A percentile compares a stretch with the other conserved stretches of the same genome.
Evolutionary conservation across 2,113 vertebrate genomes (phyloP).

Genomic region (Gracilinanus agilis): DNA sequence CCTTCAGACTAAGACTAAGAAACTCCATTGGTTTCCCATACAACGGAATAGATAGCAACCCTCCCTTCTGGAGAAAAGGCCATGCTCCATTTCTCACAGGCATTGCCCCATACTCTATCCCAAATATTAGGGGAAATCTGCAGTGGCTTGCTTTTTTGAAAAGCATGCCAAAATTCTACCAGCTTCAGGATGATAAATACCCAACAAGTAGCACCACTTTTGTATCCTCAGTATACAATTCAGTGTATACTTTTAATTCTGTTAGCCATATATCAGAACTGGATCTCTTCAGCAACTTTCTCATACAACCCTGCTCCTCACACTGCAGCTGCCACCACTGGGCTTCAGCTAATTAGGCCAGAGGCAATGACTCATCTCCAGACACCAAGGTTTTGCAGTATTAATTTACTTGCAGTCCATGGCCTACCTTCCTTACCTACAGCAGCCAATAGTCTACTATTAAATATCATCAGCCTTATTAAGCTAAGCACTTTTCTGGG

Average conservation of each 20-base stretch:
- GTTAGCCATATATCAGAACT: neutral
- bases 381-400: neutral
- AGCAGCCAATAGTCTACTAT: neutral
- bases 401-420: neutral
- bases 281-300: neutral
- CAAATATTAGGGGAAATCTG: neutral
- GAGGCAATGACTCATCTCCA: neutral
- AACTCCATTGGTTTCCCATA: neutral
- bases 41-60: neutral
- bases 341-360: neutral
- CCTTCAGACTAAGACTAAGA: neutral
- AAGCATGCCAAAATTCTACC: neutral
- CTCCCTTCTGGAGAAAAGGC: neutral
- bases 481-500: neutral
- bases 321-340: neutral
- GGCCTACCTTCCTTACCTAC: neutral
- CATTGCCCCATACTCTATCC: neutral
- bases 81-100: neutral
- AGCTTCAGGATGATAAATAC: neutral
- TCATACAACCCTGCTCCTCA: neutral
- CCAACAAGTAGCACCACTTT: neutral
- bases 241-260: neutral
- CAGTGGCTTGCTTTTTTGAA: neutral
- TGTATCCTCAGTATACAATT: neutral
- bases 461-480: neutral